Evolutionary conservation across 1,140 invertebrate species (phyloP), one percentile per base, ranked within the genome.

Genomic region (Magallana angulata): DNA sequence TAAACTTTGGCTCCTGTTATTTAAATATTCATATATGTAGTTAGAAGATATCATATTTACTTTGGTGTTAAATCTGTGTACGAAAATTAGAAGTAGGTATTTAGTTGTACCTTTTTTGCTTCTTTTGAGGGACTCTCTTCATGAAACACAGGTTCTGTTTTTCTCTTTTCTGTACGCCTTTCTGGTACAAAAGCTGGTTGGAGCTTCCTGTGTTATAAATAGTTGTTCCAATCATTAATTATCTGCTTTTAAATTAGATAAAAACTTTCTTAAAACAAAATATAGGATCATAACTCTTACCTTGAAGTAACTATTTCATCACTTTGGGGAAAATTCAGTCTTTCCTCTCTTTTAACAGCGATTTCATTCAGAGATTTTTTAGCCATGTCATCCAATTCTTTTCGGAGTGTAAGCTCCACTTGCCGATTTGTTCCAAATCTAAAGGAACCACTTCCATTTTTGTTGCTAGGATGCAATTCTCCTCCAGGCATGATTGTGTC

Each of bases 131-230:
- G 86, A 36, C 91, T 68, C n/a, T 92, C 90, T 12, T 92, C 91
- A 89, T 92, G 92, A 86, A 89, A 92, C n/a, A 93, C 82, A 60
- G 92, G 91, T 56, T 90, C 84, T 58, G 88, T 90, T 87, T 92
- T 93, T 81, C 91, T 90, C 84, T 91, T 89, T 62, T 88, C 71
- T 86, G 82, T 90, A 48, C 84, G 76, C 85, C 90, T 91, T 48
- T 92, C 84, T 24, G 90, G 90, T 24, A 90, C 76, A 87, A 93
- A 91, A 24, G 91, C 89, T 85, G 92, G 90, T 16, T 82, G 14
- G 30, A 93, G 85, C 89, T 90, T 89, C 59, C 92, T 93, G 76
- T 59, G 68, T 84, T 18, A 12, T n/a, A 80, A 16, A 80, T 18
- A 80, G 30, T 16, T 30, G 16, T 16, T n/a, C 2, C 12, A 80